Conservation (phyloP, 2,113 vertebrate species). For the Cyprinodon brontotheroides region DNA sequence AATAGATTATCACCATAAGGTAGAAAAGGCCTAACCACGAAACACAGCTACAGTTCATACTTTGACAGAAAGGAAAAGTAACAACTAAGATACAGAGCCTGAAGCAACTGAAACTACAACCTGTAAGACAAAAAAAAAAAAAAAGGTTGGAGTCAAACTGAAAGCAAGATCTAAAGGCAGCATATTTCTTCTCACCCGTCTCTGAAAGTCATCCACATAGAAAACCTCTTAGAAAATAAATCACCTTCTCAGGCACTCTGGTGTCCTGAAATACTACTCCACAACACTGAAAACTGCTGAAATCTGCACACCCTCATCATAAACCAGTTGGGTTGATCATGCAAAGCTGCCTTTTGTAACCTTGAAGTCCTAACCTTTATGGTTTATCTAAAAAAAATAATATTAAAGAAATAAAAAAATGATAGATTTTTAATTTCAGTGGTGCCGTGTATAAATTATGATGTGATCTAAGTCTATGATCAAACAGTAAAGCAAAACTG, state of each 20-base stretch:
- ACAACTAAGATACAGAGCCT: background rate
- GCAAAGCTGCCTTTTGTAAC: background rate
- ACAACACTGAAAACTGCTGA: constrained; percentile 54
- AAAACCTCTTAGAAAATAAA: constrained; percentile 9
- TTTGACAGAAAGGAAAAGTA: background rate
- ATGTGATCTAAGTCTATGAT: constrained; percentile 5
- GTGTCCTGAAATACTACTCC: constrained; percentile 41
- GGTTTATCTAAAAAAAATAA: background rate
- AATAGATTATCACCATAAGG: background rate
- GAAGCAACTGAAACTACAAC: constrained; percentile 29
- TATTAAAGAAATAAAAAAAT: background rate
- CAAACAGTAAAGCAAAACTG: constrained; percentile 1
- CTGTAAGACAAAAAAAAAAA: background rate
- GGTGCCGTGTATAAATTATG: background rate
- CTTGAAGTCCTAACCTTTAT: background rate
- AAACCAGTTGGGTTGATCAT: background rate
- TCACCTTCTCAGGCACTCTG: constrained; percentile 19
- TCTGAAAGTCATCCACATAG: constrained; percentile 27
- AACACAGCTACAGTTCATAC: constrained; percentile 1
- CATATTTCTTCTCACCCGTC: constrained; percentile 29
- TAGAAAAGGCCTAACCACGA: background rate
- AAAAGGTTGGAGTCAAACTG: constrained; percentile 12
- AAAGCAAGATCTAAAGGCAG: constrained; percentile 36
- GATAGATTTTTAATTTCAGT: background rate
- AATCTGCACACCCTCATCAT: constrained; percentile 10